A percentile compares a stretch with the other conserved stretches of the same genome.
phyloP scores from a whole-genome alignment of 2,113 vertebrate species.

The Emberiza fucata region DNA sequence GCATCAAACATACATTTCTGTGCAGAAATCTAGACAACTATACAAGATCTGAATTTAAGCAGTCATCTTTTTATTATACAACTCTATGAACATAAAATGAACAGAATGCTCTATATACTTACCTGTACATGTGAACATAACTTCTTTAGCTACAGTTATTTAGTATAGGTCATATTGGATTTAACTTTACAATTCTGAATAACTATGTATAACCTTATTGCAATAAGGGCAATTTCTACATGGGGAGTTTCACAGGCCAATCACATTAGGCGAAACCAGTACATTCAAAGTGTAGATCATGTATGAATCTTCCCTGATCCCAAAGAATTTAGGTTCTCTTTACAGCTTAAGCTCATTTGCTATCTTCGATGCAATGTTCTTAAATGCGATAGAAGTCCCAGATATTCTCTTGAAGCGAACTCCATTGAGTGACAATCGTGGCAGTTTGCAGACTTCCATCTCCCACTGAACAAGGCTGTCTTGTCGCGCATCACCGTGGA shows the following conservation, averaged over 20 bases:
- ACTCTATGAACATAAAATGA: constrained; percentile 88
- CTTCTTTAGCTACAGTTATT: constrained; percentile 81
- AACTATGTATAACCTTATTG: constrained; percentile 93
- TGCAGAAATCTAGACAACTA: constrained; percentile 92
- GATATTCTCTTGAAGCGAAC: constrained; percentile 98
- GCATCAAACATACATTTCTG: constrained; percentile 77
- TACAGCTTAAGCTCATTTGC: constrained; percentile 98
- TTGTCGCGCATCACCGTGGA: constrained; percentile 92
- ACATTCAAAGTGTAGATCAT: constrained; percentile 83
- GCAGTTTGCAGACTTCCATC: constrained; percentile 97
- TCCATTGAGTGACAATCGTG: constrained; percentile 91
- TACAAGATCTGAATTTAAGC: constrained; percentile 94
- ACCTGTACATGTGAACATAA: constrained; percentile 89
- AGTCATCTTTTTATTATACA: constrained; percentile 93
- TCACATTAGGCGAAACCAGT: constrained; percentile 72
- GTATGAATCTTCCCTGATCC: constrained; percentile 80
- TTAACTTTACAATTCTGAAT: constrained; percentile 81
- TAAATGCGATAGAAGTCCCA: constrained; percentile 95
- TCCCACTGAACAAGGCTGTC: constrained; percentile 97
- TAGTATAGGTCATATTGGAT: constrained; percentile 76
- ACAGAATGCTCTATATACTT: constrained; percentile 91
- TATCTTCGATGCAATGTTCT: constrained; percentile 98
- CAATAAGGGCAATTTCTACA: constrained; percentile 82
- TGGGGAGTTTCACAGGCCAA: constrained; percentile 75
- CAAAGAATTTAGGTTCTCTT: constrained; percentile 57